A percentile compares a stretch with the other conserved stretches of the same genome.
These are phyloP conservation scores for Stictocephala bisonia DNA, from an alignment of 2,888 invertebrate species.

Conservation along the genomic window DNA sequence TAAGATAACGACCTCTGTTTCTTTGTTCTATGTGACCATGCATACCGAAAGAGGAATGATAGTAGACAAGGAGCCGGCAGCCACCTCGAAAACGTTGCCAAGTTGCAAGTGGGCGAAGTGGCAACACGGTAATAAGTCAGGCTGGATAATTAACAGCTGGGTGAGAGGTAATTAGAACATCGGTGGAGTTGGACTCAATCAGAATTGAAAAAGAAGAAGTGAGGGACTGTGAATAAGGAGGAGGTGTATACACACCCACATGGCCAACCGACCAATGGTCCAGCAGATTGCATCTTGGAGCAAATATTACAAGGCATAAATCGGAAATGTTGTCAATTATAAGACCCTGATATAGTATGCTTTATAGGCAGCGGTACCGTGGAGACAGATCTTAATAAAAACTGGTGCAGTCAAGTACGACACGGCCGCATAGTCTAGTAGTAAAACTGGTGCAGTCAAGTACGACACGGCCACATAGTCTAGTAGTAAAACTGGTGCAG, in stretches of 20 bases:
- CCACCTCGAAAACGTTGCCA: constrained; percentile 21
- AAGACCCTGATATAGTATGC: neutral
- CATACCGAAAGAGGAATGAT: too few relatives aligned
- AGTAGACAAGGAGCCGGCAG: too few relatives aligned
- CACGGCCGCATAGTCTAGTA: too few relatives aligned
- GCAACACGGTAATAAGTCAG: constrained; percentile 19
- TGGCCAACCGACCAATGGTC: constrained; percentile 15
- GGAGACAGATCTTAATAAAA: too few relatives aligned
- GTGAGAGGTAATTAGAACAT: constrained; percentile 30
- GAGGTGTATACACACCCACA: too few relatives aligned
- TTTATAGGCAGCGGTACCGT: constrained; percentile 4
- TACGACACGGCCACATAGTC: too few relatives aligned
- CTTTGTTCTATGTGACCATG: too few relatives aligned
- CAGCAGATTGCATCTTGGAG: constrained; percentile 19
- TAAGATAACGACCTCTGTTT: too few relatives aligned
- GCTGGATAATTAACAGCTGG: constrained; percentile 24
- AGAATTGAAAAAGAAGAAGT: constrained; percentile 25
- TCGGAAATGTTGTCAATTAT: constrained; percentile 38
- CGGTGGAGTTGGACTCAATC: constrained; percentile 34
- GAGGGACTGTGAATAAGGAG: too few relatives aligned
- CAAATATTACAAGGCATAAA: constrained; percentile 43
- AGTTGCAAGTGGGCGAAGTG: constrained; percentile 8
- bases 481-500: too few relatives aligned
- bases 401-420: too few relatives aligned
- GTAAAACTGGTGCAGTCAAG: too few relatives aligned